Evolutionary conservation across 2,797 vertebrate species (phyloP).

Genomic region (Sternotherus odoratus): DNA sequence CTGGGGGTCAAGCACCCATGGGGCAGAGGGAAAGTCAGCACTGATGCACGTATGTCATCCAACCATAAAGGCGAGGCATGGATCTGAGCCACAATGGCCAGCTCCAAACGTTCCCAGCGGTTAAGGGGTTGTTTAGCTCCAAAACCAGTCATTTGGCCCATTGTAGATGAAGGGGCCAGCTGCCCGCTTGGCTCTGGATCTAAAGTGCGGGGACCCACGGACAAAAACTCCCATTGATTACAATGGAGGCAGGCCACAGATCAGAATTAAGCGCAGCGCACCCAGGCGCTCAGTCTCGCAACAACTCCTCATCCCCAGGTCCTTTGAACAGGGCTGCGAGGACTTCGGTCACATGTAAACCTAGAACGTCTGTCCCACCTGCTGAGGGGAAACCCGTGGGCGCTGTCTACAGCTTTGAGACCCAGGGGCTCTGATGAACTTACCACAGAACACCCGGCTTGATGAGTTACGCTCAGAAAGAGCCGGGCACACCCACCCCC

Average conservation of each 20-base stretch:
- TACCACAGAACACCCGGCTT: rapidly evolving
- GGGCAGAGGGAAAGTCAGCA: too few species aligned
- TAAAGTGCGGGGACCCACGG: background rate
- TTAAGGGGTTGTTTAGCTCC: background rate
- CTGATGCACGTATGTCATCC: too few species aligned
- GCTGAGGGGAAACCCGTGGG: background rate
- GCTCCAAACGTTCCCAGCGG: background rate
- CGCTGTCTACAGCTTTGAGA: background rate
- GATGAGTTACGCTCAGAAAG: background rate
- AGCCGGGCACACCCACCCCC: too few species aligned
- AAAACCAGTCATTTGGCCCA: background rate
- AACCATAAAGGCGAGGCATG: too few species aligned
- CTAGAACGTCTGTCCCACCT: background rate
- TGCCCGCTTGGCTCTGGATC: background rate
- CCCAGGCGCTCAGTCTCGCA: background rate
- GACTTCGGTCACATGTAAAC: background rate
- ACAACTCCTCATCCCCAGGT: background rate
- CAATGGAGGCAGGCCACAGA: background rate
- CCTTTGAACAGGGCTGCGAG: background rate
- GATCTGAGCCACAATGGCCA: too few species aligned
- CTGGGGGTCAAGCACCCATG: too few species aligned
- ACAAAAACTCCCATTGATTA: background rate
- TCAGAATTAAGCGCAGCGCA: background rate
- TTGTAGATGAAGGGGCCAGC: background rate
- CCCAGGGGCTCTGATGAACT: background rate